Base-by-base conservation (phyloP, 2,888 invertebrate genomes). In the Himalopsyche anomala region DNA sequence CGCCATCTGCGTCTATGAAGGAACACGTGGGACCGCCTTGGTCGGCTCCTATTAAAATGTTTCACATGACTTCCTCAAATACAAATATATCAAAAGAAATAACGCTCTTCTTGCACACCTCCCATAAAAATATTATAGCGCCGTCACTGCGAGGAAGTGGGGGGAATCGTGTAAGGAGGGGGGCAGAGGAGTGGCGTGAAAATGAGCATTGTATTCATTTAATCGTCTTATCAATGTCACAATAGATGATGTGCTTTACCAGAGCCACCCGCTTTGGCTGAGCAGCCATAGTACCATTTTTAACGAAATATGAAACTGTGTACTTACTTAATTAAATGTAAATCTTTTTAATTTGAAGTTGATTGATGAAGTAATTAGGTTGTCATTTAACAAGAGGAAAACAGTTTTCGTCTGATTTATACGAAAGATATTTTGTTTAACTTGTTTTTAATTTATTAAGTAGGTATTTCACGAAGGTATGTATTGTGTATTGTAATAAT, bases 41-140 rank as follows among this genome's bases (percentile, higher is more conserved):
- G 62, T 62, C 28, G 62, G 56, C 56, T 80, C 86, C 86, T 83
- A 86, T 86, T 86, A 86, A 86, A 86, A 83, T 81, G 86, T 86
- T 86, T 79, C 83, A 55, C 56, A 83, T 55, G 86, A 86, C 83
- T 86, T 80, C 83, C 81, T 38, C 80, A 45, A 80, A 83, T 62
- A 82, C 55, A 51, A 83, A 86, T 86, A 83, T 38, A 86, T 80
- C 83, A 80, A 85, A 62, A 62, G 62, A 62, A 62, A 62, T 62
- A 62, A 62, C 62, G 62, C 19, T 62, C 62, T 62, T 62, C 28
- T 45, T 19, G 80, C 42, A 80, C 80, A 54, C 80, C 84, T 56
- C 84, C 84, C 84, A 62, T 62, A 62, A 62, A 62, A 62, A 62
- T 62, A 62, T 62, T 28, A 28, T 62, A 62, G 62, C 62, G 40